Conservation (phyloP, 2,113 vertebrate species). For the Accipiter cooperii region DNA sequence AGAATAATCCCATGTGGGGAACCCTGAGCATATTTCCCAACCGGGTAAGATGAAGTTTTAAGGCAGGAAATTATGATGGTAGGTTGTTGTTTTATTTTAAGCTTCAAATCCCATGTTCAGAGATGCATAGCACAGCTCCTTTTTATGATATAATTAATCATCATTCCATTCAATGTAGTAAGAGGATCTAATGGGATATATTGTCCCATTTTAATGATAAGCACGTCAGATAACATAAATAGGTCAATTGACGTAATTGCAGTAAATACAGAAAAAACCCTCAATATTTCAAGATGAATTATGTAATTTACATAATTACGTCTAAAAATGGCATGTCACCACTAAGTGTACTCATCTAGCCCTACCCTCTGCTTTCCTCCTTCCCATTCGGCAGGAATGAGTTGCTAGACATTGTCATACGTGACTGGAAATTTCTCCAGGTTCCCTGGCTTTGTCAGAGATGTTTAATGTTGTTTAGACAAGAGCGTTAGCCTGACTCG, state of each 20-base stretch:
- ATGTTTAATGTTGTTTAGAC: not conserved
- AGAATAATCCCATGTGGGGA: not conserved
- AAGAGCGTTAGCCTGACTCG: not conserved
- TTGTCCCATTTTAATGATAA: constrained; percentile 73
- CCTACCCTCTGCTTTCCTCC: not conserved
- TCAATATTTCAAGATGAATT: constrained; percentile 64
- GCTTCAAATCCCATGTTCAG: constrained; percentile 57
- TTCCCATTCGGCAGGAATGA: not conserved
- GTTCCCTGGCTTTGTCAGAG: not conserved
- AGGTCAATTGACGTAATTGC: constrained; percentile 77
- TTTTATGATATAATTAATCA: constrained; percentile 70
- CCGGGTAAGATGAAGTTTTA: not conserved
- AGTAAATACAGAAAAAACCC: constrained; percentile 63
- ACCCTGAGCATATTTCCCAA: not conserved
- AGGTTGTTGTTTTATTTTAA: constrained; percentile 44
- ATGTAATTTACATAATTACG: constrained; percentile 70
- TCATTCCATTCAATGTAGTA: constrained; percentile 53
- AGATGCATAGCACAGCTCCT: constrained; percentile 63
- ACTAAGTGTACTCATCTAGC: constrained; percentile 14
- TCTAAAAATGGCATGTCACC: constrained; percentile 68
- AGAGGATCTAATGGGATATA: constrained; percentile 71
- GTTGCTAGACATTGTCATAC: not conserved
- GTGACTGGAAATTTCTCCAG: constrained; percentile 31
- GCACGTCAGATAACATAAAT: constrained; percentile 73
- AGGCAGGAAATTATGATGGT: not conserved